Base-by-base conservation (phyloP, 1,140 invertebrate species). In the Hesperophylax magnus region DNA sequence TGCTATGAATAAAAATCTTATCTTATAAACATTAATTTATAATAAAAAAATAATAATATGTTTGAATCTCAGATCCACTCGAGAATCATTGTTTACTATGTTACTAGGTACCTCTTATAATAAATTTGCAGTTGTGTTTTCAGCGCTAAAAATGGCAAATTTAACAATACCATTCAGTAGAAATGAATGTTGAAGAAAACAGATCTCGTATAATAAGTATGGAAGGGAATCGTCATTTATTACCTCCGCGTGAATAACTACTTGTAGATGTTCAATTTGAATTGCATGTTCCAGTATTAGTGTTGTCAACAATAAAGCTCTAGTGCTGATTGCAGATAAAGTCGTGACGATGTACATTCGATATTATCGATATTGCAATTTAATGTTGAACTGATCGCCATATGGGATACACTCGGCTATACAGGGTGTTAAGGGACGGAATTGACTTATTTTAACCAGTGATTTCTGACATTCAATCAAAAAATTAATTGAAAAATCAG, bases 341-440 rank as follows among this genome's bases (percentile, higher is more conserved):
- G 34, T 72, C 69, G 69, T 72, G 69, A 72, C 69, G 52, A 20
- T 52, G 39, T 17, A 72, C 69, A 72, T 72, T 53, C 69, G 69
- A 72, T 72, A 72, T 67, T 67, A 72, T 52, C 69, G 69, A 72
- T 72, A 54, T 52, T 22, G 39, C 69, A 52, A 72, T 72, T 72
- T 72, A 72, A 72, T 54, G 54, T 17, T 18, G 53, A 72, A 53
- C 22, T 24, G 69, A 72, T 72, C 52, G 69, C 69, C 17, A 72
- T 52, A 53, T 53, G 31, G 65, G 65, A 67, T 67, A 67, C 31
- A 34, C 65, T 14, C 65, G 9, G 31, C 31, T 67, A 27, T 31
- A n/a, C n/a, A n/a, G n/a, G n/a, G n/a, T n/a, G n/a, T n/a, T n/a
- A n/a, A n/a, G n/a, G n/a, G n/a, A n/a, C n/a, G n/a, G n/a, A n/a